Conservation (phyloP, 2,113 vertebrate species). For the Lutjanus erythropterus region DNA sequence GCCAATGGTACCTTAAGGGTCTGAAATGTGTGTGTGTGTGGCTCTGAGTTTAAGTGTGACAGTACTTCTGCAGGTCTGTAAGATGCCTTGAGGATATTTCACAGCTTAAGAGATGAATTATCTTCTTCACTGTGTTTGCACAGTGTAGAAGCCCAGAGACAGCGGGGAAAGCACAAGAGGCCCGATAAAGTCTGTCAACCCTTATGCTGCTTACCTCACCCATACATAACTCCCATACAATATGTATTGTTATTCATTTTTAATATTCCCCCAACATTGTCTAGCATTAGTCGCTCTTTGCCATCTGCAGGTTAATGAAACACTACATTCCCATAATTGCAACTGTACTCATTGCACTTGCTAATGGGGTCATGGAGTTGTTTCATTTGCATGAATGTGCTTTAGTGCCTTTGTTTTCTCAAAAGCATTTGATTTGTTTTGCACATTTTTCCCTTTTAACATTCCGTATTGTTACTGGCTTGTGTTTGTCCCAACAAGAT, state of each 20-base stretch:
- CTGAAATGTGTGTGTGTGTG: not conserved
- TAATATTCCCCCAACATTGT: not conserved
- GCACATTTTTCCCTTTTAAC: not conserved
- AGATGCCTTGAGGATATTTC: constrained; percentile 57
- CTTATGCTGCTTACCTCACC: not conserved
- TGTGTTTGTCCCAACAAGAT: not conserved
- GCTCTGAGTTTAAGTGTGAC: constrained; percentile 27
- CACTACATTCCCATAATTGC: constrained; percentile 19
- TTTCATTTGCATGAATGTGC: constrained; percentile 24
- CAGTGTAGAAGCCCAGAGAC: constrained; percentile 27
- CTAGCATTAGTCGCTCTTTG: not conserved
- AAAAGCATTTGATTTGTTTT: not conserved
- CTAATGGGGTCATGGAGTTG: constrained; percentile 22
- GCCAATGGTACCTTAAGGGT: constrained; percentile 5
- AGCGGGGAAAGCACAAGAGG: constrained; percentile 2
- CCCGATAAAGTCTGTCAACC: constrained; percentile 11
- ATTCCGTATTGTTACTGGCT: not conserved
- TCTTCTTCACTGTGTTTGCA: constrained; percentile 38
- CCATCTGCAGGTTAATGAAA: constrained; percentile 16
- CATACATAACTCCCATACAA: not conserved
- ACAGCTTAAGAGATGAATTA: constrained; percentile 49
- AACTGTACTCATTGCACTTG: not conserved
- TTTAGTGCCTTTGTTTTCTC: constrained; percentile 4
- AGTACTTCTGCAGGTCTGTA: constrained; percentile 45
- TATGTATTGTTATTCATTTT: constrained; percentile 10